Evolutionary conservation across 2,113 vertebrate genomes (phyloP).

Genomic region (Oncorhynchus clarkii): DNA sequence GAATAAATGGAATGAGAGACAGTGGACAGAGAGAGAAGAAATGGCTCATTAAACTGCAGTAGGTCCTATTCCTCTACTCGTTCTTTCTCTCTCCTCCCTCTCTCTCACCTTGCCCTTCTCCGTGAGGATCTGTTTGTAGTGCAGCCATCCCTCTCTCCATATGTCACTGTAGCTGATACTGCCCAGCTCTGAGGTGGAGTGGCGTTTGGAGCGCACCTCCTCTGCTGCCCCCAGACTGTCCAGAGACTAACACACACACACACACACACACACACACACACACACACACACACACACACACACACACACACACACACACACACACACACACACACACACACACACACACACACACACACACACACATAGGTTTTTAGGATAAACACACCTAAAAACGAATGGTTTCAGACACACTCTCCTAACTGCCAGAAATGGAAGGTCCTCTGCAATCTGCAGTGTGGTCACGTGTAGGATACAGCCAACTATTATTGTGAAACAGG

Average conservation of each 20-base stretch:
- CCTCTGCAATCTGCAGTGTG: neutral
- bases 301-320: no score
- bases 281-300: no score
- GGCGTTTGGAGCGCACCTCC: conserved; percentile 87
- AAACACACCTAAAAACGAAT: neutral
- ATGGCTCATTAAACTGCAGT: neutral
- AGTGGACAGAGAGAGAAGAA: neutral
- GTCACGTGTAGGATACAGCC: neutral
- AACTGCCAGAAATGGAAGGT: no score
- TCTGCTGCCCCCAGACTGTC: conserved; percentile 85
- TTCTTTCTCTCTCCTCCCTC: neutral
- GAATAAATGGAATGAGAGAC: no score
- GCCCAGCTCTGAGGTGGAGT: conserved; percentile 93
- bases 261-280: no score
- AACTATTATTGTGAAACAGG: neutral
- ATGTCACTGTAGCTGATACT: conserved; percentile 85
- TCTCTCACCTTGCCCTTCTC: conserved; percentile 91
- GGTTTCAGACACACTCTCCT: neutral
- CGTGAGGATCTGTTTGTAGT: conserved; percentile 94
- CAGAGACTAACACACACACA: conserved; percentile 77
- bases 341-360: no score
- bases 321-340: no score
- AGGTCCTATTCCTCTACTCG: rapidly evolving
- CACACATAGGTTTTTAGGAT: neutral
- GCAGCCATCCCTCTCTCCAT: conserved; percentile 92